Percentiles rank a stretch among this genome's conserved stretches.
Conservation (phyloP, 2,113 vertebrate genomes). For the Peromyscus maniculatus region DNA sequence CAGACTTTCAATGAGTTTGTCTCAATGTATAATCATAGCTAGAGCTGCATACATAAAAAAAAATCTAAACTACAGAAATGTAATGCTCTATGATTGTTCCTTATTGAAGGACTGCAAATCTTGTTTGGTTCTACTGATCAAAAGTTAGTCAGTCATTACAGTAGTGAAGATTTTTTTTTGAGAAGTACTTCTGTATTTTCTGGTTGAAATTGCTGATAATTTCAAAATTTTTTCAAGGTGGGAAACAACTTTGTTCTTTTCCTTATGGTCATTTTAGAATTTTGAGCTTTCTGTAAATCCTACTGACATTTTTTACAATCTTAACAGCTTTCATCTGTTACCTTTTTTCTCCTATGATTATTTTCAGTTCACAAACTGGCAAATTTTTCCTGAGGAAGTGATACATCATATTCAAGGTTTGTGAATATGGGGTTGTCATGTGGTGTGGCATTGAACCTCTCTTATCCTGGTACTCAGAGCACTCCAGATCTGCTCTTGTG, state of each 20-base stretch:
- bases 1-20: not conserved
- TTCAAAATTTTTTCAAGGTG: not conserved
- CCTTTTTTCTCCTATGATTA: not conserved
- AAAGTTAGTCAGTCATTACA: not conserved
- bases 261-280: not conserved
- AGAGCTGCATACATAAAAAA: not conserved
- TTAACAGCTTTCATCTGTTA: not conserved
- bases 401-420: accelerated
- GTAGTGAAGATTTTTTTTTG: not conserved
- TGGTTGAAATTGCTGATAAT: not conserved
- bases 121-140: not conserved
- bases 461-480: accelerated
- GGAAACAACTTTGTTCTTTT: not conserved
- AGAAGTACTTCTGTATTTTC: not conserved
- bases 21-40: not conserved
- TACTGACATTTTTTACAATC: not conserved
- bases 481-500: not conserved
- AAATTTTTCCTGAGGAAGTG: not conserved
- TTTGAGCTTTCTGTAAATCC: not conserved
- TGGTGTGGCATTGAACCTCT: not conserved
- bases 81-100: not conserved
- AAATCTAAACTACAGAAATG: not conserved
- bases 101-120: not conserved
- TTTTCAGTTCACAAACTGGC: not conserved
- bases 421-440: not conserved